Percentiles rank a stretch among this genome's conserved stretches.
Evolutionary conservation across 1,140 invertebrate genomes (phyloP).

Genomic region (Trichogramma pretiosum): DNA sequence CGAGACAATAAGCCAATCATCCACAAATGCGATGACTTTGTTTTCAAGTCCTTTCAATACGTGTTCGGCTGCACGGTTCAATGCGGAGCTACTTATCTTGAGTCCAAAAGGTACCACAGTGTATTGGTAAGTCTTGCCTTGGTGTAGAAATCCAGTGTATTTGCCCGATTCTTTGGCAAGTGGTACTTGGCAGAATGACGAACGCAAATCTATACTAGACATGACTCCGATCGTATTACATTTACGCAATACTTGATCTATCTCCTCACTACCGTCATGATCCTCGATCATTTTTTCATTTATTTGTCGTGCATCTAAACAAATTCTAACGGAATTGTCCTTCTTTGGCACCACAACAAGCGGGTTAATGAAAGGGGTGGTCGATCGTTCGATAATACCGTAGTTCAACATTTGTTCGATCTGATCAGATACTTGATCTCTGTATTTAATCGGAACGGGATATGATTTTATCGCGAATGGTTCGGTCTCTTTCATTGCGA

Average conservation of each 20-base stretch:
- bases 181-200: conserved; percentile 32
- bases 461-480: conserved; percentile 16
- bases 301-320: conserved; percentile 29
- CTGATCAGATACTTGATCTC: conserved; percentile 12
- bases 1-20: neutral
- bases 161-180: conserved; percentile 22
- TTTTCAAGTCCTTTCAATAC: neutral
- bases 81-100: conserved; percentile 27
- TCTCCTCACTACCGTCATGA: conserved; percentile 21
- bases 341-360: conserved; percentile 25
- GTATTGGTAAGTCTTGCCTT: conserved; percentile 26
- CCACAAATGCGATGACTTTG: neutral
- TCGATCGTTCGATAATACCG: conserved; percentile 20
- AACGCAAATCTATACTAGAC: conserved; percentile 26
- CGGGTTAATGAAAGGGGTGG: conserved; percentile 29
- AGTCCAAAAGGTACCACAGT: conserved; percentile 27
- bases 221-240: conserved; percentile 19
- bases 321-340: conserved; percentile 26
- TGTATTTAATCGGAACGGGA: conserved; percentile 18
- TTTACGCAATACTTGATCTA: conserved; percentile 23
- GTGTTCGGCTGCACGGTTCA: conserved; percentile 19
- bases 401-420: conserved; percentile 19
- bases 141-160: conserved; percentile 28
- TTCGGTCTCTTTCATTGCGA: conserved; percentile 13
- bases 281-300: conserved; percentile 27